These are phyloP conservation scores for Ailuropoda melanoleuca DNA, from an alignment of 2,113 vertebrate genomes.

Conservation along the genomic window DNA sequence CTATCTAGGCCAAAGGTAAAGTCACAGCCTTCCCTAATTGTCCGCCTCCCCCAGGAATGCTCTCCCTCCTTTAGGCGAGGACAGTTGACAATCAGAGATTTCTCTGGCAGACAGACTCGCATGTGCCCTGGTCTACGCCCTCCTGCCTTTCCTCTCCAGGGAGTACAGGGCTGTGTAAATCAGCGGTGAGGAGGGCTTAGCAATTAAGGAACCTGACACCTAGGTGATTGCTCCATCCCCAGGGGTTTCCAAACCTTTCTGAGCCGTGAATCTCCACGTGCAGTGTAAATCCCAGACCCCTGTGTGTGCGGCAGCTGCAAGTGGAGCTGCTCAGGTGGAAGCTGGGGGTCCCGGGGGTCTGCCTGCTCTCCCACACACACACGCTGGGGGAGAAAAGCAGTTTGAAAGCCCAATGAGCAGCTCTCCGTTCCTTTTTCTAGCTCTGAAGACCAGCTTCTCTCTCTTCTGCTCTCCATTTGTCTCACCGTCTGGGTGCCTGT, in stretches of 20 bases:
- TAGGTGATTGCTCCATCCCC: slow-evolving; percentile 18
- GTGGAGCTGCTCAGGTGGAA: background rate
- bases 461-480: background rate
- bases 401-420: background rate
- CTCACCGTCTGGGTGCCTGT: background rate
- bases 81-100: background rate
- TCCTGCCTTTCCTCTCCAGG: background rate
- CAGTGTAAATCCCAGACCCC: background rate
- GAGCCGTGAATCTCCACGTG: background rate
- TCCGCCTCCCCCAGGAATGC: slow-evolving; percentile 50
- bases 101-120: background rate
- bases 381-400: fast-evolving
- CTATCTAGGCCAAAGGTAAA: background rate
- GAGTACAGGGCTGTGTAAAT: background rate
- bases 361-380: background rate
- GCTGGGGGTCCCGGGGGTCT: background rate
- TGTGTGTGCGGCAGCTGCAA: background rate
- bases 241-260: slow-evolving; percentile 4
- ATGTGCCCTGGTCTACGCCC: no score
- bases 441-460: background rate
- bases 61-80: background rate
- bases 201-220: slow-evolving; percentile 33
- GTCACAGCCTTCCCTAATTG: background rate
- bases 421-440: background rate
- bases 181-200: background rate